Percentiles rank a stretch among this genome's conserved stretches.
These are phyloP conservation scores for Eupristina koningsbergeri DNA, from an alignment of 1,140 invertebrate species.

Conservation along the genomic window DNA sequence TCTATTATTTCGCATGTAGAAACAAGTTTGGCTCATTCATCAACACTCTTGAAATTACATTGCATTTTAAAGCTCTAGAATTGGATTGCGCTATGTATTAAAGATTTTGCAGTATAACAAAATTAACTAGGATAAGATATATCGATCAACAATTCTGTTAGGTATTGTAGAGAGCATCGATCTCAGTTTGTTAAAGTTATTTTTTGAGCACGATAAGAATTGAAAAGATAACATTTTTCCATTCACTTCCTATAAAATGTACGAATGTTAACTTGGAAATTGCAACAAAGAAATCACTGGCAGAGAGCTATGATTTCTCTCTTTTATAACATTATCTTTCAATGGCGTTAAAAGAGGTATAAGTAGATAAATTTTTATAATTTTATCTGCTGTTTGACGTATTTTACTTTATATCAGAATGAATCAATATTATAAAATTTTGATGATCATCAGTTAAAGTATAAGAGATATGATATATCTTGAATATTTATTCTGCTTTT, in stretches of 20 bases:
- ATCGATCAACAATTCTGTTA: neutral
- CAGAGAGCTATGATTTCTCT: slow-evolving; percentile 1
- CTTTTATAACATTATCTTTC: neutral
- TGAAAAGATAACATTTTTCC: neutral
- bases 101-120: neutral
- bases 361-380: neutral
- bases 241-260: neutral
- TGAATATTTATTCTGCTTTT: too few species aligned
- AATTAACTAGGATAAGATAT: neutral
- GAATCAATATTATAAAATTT: neutral
- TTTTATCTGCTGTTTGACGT: neutral
- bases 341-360: neutral
- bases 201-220: neutral
- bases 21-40: neutral
- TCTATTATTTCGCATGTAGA: slow-evolving; percentile 6
- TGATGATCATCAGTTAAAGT: too few species aligned
- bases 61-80: neutral
- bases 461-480: too few species aligned
- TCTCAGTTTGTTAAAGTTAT: neutral
- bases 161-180: neutral
- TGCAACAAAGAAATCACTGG: neutral
- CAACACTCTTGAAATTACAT: neutral
- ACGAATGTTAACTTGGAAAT: neutral
- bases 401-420: neutral
- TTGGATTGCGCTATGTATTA: neutral